A percentile compares a stretch with the other conserved stretches of the same genome.
These are phyloP conservation scores for Sander lucioperca DNA, from an alignment of 2,113 vertebrate species.

Conservation along the genomic window DNA sequence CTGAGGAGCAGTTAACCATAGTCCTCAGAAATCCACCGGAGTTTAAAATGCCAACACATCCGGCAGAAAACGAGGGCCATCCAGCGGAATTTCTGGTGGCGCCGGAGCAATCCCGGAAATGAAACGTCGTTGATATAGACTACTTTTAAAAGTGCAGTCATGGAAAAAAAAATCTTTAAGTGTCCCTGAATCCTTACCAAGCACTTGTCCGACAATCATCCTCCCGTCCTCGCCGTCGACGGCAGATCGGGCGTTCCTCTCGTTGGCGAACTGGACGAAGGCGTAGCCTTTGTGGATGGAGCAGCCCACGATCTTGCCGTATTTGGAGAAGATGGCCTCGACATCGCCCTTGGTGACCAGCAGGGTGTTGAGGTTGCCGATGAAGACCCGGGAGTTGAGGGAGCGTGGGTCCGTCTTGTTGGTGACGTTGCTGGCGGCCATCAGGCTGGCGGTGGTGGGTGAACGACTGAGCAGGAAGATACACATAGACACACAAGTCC, in stretches of 20 bases:
- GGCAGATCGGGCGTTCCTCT: slow-evolving; percentile 89
- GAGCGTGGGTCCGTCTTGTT: slow-evolving; percentile 93
- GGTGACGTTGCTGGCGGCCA: slow-evolving; percentile 93
- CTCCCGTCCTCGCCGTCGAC: slow-evolving; percentile 89
- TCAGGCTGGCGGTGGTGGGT: slow-evolving; percentile 77
- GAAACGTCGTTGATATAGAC: too few relatives aligned
- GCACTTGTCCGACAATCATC: slow-evolving; percentile 93
- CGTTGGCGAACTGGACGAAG: slow-evolving; percentile 91
- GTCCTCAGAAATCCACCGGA: too few relatives aligned
- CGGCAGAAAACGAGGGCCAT: too few relatives aligned
- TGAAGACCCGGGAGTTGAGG: slow-evolving; percentile 93
- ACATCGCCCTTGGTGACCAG: slow-evolving; percentile 93
- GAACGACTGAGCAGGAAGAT: slow-evolving; percentile 68
- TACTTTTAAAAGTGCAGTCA: neutral
- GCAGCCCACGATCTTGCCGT: slow-evolving; percentile 93
- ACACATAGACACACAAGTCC: slow-evolving; percentile 26
- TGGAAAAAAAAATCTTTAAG: neutral
- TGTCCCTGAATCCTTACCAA: slow-evolving; percentile 82
- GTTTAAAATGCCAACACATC: too few relatives aligned
- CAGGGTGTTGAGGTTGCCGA: slow-evolving; percentile 93
- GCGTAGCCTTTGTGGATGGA: slow-evolving; percentile 94
- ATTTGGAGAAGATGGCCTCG: slow-evolving; percentile 92
- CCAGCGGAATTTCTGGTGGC: too few relatives aligned
- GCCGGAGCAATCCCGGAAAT: too few relatives aligned
- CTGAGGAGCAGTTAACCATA: too few relatives aligned